Evolutionary conservation across 2,797 vertebrate species (phyloP), one percentile per base, ranked within the genome.

Genomic region (Brotogeris chrysoptera): DNA sequence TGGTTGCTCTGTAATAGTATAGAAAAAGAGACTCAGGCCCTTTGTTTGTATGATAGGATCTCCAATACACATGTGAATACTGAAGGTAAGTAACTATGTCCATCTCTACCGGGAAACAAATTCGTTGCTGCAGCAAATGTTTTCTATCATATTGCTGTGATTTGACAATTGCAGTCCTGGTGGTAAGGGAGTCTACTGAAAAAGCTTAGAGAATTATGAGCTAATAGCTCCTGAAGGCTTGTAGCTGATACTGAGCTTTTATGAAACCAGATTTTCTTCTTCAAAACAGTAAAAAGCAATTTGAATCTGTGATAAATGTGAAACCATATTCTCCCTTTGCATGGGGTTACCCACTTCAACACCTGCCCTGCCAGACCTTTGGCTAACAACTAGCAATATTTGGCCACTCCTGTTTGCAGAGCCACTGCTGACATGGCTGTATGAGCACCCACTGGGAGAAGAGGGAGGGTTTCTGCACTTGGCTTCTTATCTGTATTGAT

Each of bases 201-300:
- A 92, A 92, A 96, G 86, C 93, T 93, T 60, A 43, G 79, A 86
- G 91, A 92, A 94, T 96, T 95, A 93, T 53, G 79, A 74, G 53
- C 86, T 95, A 96, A 96, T 93, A 91, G 88, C 81, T 96, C 84
- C 86, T 92, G 91, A 63, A 95, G 86, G 79, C 61, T 88, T 89
- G 92, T 81, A 87, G 94, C 86, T 78, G 81, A 79, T 96, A 93
- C 74, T 59, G 61, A 80, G 89, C 84, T 89, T 89, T 53, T 27
- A 79, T 83, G 92, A 92, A 93, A 80, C 81, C 0, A 11, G 59
- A 69, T 93, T 96, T 96, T 85, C 79, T 89, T 53, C 88, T 57
- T 43, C 72, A 41, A 80, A 89, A 84, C 5, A 1, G 72, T 74
- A 74, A 80, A 90, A 84, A 85, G 38, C 61, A 80, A 30, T 39